Conservation (phyloP, 2,113 vertebrate species). For the Macroglossus sobrinus region DNA sequence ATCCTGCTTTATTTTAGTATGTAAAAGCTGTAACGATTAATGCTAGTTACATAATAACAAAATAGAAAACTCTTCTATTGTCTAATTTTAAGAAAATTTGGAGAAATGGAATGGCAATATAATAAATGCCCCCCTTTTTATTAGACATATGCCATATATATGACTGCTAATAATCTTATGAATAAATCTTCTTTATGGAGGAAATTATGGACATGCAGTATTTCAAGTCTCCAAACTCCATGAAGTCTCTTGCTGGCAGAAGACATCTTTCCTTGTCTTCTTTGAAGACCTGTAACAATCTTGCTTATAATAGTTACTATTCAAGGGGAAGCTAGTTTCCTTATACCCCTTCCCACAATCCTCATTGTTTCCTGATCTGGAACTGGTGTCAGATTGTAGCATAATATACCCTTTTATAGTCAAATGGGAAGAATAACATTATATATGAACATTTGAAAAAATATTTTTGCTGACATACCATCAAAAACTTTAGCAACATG, state of each 20-base stretch:
- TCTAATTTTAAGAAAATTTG: not conserved
- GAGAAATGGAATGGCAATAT: not conserved
- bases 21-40: not conserved
- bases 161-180: not conserved
- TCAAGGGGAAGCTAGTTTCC: not conserved
- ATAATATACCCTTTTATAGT: not conserved
- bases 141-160: not conserved
- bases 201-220: not conserved
- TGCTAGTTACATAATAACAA: not conserved
- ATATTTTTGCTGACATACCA: not conserved
- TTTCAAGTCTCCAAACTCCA: not conserved
- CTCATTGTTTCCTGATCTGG: not conserved
- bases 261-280: not conserved
- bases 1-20: not conserved
- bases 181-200: not conserved
- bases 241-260: not conserved
- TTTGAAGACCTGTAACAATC: not conserved
- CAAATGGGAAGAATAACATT: not conserved
- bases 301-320: not conserved
- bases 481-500: not conserved
- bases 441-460: not conserved
- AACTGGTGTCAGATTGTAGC: not conserved
- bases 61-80: not conserved
- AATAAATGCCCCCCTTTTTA: not conserved
- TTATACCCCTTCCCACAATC: not conserved